Percentiles rank a stretch among this genome's conserved stretches.
phyloP scores from a whole-genome alignment of 2,113 vertebrate genomes.

The Mandrillus leucophaeus region DNA sequence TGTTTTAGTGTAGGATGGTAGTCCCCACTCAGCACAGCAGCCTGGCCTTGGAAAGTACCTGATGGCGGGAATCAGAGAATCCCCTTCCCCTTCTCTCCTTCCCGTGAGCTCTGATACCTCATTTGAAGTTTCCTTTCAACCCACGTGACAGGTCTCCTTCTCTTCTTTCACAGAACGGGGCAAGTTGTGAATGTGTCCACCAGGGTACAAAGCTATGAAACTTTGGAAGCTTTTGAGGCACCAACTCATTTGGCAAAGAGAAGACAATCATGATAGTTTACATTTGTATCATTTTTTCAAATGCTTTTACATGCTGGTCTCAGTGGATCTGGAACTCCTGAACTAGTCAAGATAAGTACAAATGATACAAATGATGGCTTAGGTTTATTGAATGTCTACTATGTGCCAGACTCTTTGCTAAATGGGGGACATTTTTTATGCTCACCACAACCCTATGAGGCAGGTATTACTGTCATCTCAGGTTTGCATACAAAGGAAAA shows the following conservation, averaged over 20 bases:
- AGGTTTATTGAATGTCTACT: background rate
- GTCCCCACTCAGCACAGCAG: conserved; percentile 24
- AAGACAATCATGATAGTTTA: background rate
- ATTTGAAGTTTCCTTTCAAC: conserved; percentile 50
- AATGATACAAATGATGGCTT: background rate
- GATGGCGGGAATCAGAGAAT: conserved; percentile 59
- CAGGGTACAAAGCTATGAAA: background rate
- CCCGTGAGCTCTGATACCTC: background rate
- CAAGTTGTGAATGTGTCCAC: conserved; percentile 12
- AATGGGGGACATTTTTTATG: background rate
- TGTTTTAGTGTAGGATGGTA: conserved; percentile 9
- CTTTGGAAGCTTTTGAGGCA: background rate
- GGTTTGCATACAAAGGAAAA: background rate
- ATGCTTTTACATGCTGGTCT: background rate
- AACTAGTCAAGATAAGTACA: background rate
- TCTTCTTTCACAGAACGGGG: conserved; percentile 62
- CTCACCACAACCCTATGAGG: background rate
- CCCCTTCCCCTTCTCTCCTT: conserved; percentile 50
- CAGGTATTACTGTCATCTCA: background rate
- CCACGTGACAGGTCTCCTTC: conserved; percentile 16
- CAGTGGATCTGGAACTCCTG: background rate
- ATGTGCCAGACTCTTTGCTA: background rate
- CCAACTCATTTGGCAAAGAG: conserved; percentile 19
- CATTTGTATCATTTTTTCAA: conserved; percentile 15
- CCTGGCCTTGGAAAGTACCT: conserved; percentile 66